Evolutionary conservation across 2,888 invertebrate genomes (phyloP), one percentile per base, ranked within the genome.

Genomic region (Gibbula magus): DNA sequence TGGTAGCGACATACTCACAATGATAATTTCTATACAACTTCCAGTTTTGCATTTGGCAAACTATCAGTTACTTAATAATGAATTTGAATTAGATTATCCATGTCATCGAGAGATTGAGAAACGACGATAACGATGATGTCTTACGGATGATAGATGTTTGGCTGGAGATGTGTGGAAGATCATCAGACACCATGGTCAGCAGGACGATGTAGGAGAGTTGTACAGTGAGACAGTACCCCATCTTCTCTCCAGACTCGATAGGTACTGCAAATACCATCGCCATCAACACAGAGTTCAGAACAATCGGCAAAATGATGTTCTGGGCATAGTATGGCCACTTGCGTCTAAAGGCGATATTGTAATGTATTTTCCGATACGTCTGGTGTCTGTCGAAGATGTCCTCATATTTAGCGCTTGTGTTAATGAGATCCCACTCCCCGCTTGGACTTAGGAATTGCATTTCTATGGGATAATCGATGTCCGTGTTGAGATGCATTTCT

Each of bases 151-250:
- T 29, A 3, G 74, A 74, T 20, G 74, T 52, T 52, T 74, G 39
- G 25, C 22, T 52, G 10, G 74, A 74, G 13, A 74, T 45, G 52
- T n/a, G n/a, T n/a, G n/a, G n/a, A n/a, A n/a, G n/a, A n/a, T n/a
- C n/a, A n/a, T n/a, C n/a, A n/a, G n/a, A n/a, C n/a, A n/a, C n/a
- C n/a, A n/a, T n/a, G n/a, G n/a, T n/a, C n/a, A n/a, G n/a, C n/a
- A n/a, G n/a, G 51, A 74, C 74, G 22, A 74, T 51, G 74, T 51
- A 74, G 52, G 74, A 74, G n/a, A 74, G 74, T 2, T 51, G 74
- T 10, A 74, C 74, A 25, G 74, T 74, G 10, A 74, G 51, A 22
- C 45, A 74, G 51, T n/a, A n/a, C n/a, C n/a, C n/a, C n/a, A n/a
- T n/a, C n/a, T n/a, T n/a, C n/a, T n/a, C n/a, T n/a, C n/a, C n/a